Percentiles rank a stretch among this genome's conserved stretches.
Evolutionary conservation across 2,113 vertebrate species (phyloP).

Genomic region (Dunckerocampus dactyliophorus): DNA sequence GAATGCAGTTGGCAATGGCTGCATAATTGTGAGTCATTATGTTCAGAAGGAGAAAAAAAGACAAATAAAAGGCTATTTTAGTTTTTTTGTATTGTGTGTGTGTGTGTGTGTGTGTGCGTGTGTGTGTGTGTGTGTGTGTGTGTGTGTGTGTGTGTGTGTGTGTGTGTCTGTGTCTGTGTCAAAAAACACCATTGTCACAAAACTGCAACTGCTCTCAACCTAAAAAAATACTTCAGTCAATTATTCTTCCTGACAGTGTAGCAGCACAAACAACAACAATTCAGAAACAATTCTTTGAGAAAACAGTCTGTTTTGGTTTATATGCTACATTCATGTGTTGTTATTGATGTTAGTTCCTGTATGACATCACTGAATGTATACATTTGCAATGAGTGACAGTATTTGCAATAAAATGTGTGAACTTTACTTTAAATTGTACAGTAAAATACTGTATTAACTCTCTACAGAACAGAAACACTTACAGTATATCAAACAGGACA

Average conservation of each 20-base stretch:
- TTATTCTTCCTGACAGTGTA: constrained; percentile 40
- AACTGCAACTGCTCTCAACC: constrained; percentile 37
- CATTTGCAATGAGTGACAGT: not conserved
- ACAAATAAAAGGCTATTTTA: constrained; percentile 50
- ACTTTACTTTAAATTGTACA: not conserved
- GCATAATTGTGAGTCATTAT: constrained; percentile 48
- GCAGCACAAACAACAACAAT: constrained; percentile 44
- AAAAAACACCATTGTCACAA: constrained; percentile 36
- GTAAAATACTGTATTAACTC: too few species aligned
- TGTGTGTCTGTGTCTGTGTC: constrained; percentile 23
- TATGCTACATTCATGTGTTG: constrained; percentile 12
- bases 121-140: too few species aligned
- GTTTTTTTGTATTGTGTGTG: constrained; percentile 40
- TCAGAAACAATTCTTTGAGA: constrained; percentile 37
- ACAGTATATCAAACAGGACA: too few species aligned
- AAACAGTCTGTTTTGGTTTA: constrained; percentile 35
- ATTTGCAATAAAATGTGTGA: constrained; percentile 2
- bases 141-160: not conserved
- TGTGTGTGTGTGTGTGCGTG: too few species aligned
- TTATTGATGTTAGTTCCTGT: constrained; percentile 5
- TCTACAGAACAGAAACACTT: too few species aligned
- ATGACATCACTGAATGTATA: not conserved
- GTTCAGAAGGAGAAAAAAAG: constrained; percentile 38
- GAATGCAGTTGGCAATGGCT: constrained; percentile 33
- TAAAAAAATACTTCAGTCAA: constrained; percentile 32